Base-by-base conservation (phyloP, 2,113 vertebrate species). In the Narcine bancroftii region DNA sequence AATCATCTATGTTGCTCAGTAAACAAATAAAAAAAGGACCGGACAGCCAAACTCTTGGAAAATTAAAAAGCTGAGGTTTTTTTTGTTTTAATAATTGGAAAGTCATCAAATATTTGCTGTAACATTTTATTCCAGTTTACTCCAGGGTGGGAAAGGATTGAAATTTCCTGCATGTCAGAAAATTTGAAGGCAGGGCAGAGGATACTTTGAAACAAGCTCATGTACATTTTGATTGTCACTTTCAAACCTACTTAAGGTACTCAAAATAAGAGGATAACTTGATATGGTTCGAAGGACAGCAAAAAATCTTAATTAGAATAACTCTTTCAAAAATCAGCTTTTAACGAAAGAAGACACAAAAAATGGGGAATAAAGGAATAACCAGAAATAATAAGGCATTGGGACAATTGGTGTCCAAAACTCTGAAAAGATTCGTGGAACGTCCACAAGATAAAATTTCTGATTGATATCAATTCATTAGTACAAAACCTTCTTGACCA, bases 301-400 rank as follows among this genome's bases (percentile, higher is more conserved):
- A 60, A 29, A 33, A 87, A 81, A 87, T 56, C 81, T 87, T 87
- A n/a, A 33, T 87, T 60, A 36, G 81, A 60, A 60, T 87, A 60
- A 87, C 33, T 75, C 36, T 87, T 60, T 60, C 53, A 87, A 87
- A n/a, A 53, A 87, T 7, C 33, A 47, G 36, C 33, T 60, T 17
- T 87, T 6, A 36, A 9, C 2, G 19, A 87, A 83, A 50, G 17
- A 10, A 60, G 50, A 53, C 50, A 15, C 15, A 47, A 53, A 60
- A n/a, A 6, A 69, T 21, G 24, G 66, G 21, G 24, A 60, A 60
- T 69, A 69, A 69, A 69, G 66, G 66, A 69, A 69, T 69, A 69
- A 60, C 29, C 33, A 36, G 29, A 13, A 87, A 53, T 21, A 75
- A 60, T 60, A 87, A 6, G 6, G 3, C 33, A 21, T 17, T 21